Evolutionary conservation across 1,140 invertebrate genomes (phyloP), one percentile per base, ranked within the genome.

Genomic region (Sitophilus oryzae): DNA sequence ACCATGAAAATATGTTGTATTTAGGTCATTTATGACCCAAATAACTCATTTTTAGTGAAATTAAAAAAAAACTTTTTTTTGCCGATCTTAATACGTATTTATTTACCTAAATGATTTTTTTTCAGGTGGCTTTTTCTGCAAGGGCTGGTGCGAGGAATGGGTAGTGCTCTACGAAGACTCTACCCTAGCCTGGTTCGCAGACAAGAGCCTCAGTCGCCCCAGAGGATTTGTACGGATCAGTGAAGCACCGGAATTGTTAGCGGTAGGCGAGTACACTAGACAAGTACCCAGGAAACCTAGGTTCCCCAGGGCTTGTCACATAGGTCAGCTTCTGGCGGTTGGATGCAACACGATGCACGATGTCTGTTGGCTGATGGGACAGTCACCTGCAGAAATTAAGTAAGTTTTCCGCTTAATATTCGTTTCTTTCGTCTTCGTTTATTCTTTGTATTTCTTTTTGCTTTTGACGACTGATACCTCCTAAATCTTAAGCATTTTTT

Each of bases 91-190:
- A n/a, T n/a, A n/a, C n/a, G n/a, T n/a, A n/a, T n/a, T n/a, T n/a
- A n/a, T n/a, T n/a, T n/a, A n/a, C n/a, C n/a, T n/a, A n/a, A n/a
- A n/a, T n/a, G n/a, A n/a, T n/a, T n/a, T n/a, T n/a, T n/a, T 64
- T 58, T 56, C 73, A 88, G 86, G 82, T 49, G 82, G 86, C 70
- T 77, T 87, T 54, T 76, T 88, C 47, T 86, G 84, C 71, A 85
- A 81, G 66, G 78, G 82, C n/a, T 89, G 86, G 86, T 76, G 82
- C 5, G 83, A 88, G 68, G 85, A 88, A 69, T 88, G 84, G 83
- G 81, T 87, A 36, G 84, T 88, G 21, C 71, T 89, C 5, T 88
- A 87, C 70, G 86, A 88, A 59, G 86, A 89, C 71, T 86, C 84
- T 3, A 85, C 84, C 11, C 77, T 89, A 69, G 83, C 84, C 5